A percentile compares a stretch with the other conserved stretches of the same genome.
These are phyloP conservation scores for Caenorhabditis afra DNA, from an alignment of 2,888 invertebrate genomes.

Conservation along the genomic window DNA sequence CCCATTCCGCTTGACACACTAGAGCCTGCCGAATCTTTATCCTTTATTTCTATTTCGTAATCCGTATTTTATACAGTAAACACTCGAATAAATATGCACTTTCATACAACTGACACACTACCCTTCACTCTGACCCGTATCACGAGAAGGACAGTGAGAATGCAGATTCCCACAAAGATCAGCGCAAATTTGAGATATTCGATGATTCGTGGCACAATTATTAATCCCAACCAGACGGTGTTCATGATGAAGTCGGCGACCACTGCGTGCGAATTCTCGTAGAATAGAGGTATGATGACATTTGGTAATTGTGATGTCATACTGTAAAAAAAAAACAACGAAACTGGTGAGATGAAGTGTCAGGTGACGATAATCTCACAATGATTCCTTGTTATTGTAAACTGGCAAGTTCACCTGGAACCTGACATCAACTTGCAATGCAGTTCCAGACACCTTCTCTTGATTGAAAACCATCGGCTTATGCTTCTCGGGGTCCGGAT, in stretches of 20 bases:
- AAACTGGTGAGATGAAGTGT: slow-evolving; percentile 10
- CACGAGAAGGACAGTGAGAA: slow-evolving; percentile 18
- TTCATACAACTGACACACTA: slow-evolving; percentile 29
- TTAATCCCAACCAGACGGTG: slow-evolving; percentile 64
- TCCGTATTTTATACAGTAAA: neutral
- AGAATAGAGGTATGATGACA: slow-evolving; percentile 59
- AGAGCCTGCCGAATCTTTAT: neutral
- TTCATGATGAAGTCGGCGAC: slow-evolving; percentile 59
- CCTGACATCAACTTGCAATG: slow-evolving; percentile 60
- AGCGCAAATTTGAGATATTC: slow-evolving; percentile 39
- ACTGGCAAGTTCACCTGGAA: slow-evolving; percentile 68
- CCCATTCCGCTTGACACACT: neutral
- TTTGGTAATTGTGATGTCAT: slow-evolving; percentile 59
- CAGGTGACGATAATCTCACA: slow-evolving; percentile 35
- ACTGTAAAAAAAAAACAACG: slow-evolving; percentile 38
- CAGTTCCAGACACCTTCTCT: slow-evolving; percentile 64
- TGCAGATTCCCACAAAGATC: slow-evolving; percentile 31
- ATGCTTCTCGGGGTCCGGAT: slow-evolving; percentile 50
- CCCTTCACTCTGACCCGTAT: slow-evolving; percentile 50
- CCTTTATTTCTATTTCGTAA: neutral
- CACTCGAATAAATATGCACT: slow-evolving; percentile 18
- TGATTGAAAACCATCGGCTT: slow-evolving; percentile 64
- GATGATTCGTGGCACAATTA: slow-evolving; percentile 60
- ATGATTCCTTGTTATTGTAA: slow-evolving; percentile 40
- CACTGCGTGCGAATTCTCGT: slow-evolving; percentile 58